phyloP scores from a whole-genome alignment of 2,888 invertebrate species.

The Cremastinae sp. region DNA sequence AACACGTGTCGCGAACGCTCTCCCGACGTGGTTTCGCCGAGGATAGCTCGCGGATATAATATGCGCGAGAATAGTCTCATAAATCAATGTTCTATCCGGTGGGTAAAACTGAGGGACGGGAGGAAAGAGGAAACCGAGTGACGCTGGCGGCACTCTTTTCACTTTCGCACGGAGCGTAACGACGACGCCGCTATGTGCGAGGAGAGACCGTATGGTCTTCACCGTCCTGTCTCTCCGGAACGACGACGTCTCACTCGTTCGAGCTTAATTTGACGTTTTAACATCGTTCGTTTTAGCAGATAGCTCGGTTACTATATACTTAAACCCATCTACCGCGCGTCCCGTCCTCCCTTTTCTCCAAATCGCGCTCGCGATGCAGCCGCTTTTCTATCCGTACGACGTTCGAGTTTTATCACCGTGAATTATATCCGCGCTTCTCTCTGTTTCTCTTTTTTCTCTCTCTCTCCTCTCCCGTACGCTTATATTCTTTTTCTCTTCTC shows the following conservation, averaged over 20 bases:
- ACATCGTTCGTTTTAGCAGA: conserved; percentile 58
- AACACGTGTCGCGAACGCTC: conserved; percentile 23
- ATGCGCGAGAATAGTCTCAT: conserved; percentile 60
- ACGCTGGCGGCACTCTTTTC: too few relatives aligned
- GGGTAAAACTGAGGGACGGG: conserved; percentile 46
- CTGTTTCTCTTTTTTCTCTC: background rate
- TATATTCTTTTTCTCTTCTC: background rate
- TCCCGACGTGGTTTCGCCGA: conserved; percentile 49
- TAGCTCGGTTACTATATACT: conserved; percentile 28
- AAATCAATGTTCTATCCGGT: conserved; percentile 72
- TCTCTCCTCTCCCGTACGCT: background rate
- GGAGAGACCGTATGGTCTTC: conserved; percentile 22
- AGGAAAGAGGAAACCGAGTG: too few relatives aligned
- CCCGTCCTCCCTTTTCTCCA: background rate
- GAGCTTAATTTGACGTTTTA: conserved; percentile 62
- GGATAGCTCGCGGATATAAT: conserved; percentile 21
- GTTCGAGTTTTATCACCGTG: conserved; percentile 17
- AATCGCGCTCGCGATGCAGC: background rate
- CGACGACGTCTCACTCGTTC: conserved; percentile 56
- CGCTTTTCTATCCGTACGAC: conserved; percentile 45
- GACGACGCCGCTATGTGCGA: background rate
- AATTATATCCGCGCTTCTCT: conserved; percentile 14
- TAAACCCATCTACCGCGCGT: background rate
- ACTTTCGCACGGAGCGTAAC: conserved; percentile 39
- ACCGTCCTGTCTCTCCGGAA: conserved; percentile 18